Evolutionary conservation across 2,888 invertebrate species (phyloP).

Genomic region (Hololepta plana): DNA sequence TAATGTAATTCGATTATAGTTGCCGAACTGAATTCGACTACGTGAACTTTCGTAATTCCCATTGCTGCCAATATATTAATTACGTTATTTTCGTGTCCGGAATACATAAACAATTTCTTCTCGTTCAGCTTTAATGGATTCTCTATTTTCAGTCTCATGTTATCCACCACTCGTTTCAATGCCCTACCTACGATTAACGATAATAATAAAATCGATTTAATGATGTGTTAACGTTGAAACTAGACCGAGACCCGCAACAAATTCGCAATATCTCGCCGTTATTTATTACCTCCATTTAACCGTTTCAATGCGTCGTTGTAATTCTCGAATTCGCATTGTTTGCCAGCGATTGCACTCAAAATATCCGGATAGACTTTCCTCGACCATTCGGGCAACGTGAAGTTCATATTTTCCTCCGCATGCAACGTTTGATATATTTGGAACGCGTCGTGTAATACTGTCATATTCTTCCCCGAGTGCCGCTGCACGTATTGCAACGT

Average conservation of each 20-base stretch:
- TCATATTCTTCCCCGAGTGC: slow-evolving; percentile 16
- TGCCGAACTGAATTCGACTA: slow-evolving; percentile 22
- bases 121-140: slow-evolving; percentile 11
- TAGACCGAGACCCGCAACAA: neutral
- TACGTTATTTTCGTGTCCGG: slow-evolving; percentile 39
- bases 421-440: slow-evolving; percentile 20
- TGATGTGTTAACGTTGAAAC: neutral
- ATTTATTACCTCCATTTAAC: slow-evolving; percentile 28
- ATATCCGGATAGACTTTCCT: slow-evolving; percentile 20
- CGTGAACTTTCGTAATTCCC: slow-evolving; percentile 27
- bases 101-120: slow-evolving; percentile 28
- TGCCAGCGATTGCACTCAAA: slow-evolving; percentile 19
- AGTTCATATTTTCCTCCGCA: slow-evolving; percentile 21
- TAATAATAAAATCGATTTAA: neutral
- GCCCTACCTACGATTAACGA: slow-evolving; percentile 16
- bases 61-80: slow-evolving; percentile 31
- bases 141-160: slow-evolving; percentile 16
- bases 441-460: slow-evolving; percentile 16
- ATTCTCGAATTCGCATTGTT: slow-evolving; percentile 26
- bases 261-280: slow-evolving; percentile 1
- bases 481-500: slow-evolving; percentile 16
- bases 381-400: slow-evolving; percentile 28
- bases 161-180: slow-evolving; percentile 16
- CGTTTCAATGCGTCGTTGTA: slow-evolving; percentile 20
- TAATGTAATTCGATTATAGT: slow-evolving; percentile 21